A percentile compares a stretch with the other conserved stretches of the same genome.
These are phyloP conservation scores for Agonopterix heracliana DNA, from an alignment of 2,888 invertebrate genomes.

Conservation along the genomic window DNA sequence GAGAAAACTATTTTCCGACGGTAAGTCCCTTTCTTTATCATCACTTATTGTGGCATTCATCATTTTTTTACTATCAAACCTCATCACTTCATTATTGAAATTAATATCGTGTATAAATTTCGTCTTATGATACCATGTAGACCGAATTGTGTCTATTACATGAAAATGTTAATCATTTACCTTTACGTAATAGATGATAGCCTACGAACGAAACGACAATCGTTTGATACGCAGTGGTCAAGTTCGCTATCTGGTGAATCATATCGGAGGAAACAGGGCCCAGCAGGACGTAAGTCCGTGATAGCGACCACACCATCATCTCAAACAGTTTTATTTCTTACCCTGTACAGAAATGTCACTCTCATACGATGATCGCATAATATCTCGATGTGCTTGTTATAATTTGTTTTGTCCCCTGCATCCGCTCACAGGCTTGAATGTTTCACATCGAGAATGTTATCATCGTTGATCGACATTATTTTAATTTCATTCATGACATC, in stretches of 20 bases:
- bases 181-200: constrained; percentile 49
- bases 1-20: constrained; percentile 82
- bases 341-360: constrained; percentile 25
- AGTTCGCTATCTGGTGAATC: constrained; percentile 56
- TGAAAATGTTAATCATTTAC: neutral
- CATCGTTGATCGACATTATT: constrained; percentile 47
- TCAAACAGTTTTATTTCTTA: constrained; percentile 19
- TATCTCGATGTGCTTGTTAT: constrained; percentile 67
- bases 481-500: constrained; percentile 15
- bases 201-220: constrained; percentile 64
- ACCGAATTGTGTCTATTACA: neutral
- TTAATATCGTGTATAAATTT: too few species aligned
- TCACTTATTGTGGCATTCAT: constrained; percentile 10
- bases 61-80: neutral
- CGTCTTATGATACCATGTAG: too few species aligned
- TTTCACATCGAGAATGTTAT: constrained; percentile 69
- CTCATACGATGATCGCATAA: constrained; percentile 63
- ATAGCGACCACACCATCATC: constrained; percentile 20
- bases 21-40: constrained; percentile 66
- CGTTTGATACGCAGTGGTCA: constrained; percentile 56
- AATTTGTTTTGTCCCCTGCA: constrained; percentile 44
- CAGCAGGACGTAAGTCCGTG: constrained; percentile 78
- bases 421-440: constrained; percentile 69
- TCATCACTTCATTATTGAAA: neutral
- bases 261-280: constrained; percentile 80